Base-by-base conservation (phyloP, 2,888 invertebrate genomes). In the Amiota mariae region DNA sequence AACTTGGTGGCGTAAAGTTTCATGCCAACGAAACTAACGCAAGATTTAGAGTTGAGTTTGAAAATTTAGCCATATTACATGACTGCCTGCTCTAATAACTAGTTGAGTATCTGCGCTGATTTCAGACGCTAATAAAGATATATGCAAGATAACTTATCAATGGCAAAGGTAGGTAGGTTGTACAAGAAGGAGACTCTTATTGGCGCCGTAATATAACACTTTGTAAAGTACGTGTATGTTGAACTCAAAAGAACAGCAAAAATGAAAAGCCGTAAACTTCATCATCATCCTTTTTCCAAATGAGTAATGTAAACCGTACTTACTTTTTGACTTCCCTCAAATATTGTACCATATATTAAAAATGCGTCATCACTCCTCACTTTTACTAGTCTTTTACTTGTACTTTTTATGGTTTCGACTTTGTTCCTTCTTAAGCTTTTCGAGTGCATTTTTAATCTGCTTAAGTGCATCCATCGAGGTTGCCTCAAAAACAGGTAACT, bases 111-210 rank as follows among this genome's bases (percentile, higher is more conserved):
- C 67, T 51, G 36, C 13, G 67, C 54, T 68, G 67, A 68, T 68
- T 68, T 20, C 67, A 68, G 54, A 13, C 54, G 67, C 51, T 68
- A 68, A 68, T 68, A 68, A 68, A 68, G 67, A 46, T 13, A 20
- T n/a, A 20, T 18, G 20, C 51, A 51, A 36, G 36, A 36, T 6
- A 6, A 2, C 36, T 2, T 48, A 18, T 49, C 48, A 48, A 48
- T 48, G 46, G 6, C n/a, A 48, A 8, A 47, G 8, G 66, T n/a
- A 12, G 49, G 24, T 6, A n/a, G n/a, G n/a, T n/a, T n/a, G n/a
- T n/a, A 67, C 49, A 12, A 8, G 12, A 51, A 20, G 51, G 8
- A 20, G 9, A 11, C 48, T 66, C 12, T 20, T 54, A 54, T 68
- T 68, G 67, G 67, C 54, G 15, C 13, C 66, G 18, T 48, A 66